Base-by-base conservation (phyloP, 2,113 vertebrate genomes). In the Ciconia maguari region DNA sequence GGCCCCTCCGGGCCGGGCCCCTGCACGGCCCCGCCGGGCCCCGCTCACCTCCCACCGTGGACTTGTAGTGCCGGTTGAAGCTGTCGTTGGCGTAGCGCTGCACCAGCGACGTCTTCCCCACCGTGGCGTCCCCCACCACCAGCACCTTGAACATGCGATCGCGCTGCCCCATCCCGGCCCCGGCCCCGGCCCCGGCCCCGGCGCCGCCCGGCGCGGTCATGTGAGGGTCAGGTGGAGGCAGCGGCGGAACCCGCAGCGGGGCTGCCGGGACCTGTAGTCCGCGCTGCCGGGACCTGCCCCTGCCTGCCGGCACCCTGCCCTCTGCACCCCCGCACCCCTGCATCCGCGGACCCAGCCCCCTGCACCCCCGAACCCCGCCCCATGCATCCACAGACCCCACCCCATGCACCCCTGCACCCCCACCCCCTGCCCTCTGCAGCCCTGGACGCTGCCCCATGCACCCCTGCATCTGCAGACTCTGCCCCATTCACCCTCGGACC, bases 121-220 rank as follows among this genome's bases (percentile, higher is more conserved):
- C 99, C 7, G 98, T 97, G 57, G 96, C 98, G 86, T 99, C 98
- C 2, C 99, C 99, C 44, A 99, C 95, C 44, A 99, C 97, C 90
- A 99, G 97, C 84, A 99, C 98, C 92, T 99, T 99, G 95, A 99
- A 98, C 97, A 99, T 92, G 52, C 98, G 98, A 81, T 98, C 99
- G 80, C 98, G 91, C 58, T 96, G 97, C 87, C 97, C 94, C 98
- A 98, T 98, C 93, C 26, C 91, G 80, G 41, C 26, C 82, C 85
- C 55, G 41, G 30, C 2, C 82, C 85, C 55, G 41, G 30, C 2
- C 18, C 34, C 22, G 14, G 30, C 2, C 32, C 57, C 69, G 54
- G 34, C 21, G 36, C 36, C 36, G 36, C 18, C 34, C 22, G 14
- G 22, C 72, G 19, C 89, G 26, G 60, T 94, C 97, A 97, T 57